These are phyloP conservation scores for Platyscapa corneri DNA, from an alignment of 1,140 invertebrate genomes.

Conservation along the genomic window DNA sequence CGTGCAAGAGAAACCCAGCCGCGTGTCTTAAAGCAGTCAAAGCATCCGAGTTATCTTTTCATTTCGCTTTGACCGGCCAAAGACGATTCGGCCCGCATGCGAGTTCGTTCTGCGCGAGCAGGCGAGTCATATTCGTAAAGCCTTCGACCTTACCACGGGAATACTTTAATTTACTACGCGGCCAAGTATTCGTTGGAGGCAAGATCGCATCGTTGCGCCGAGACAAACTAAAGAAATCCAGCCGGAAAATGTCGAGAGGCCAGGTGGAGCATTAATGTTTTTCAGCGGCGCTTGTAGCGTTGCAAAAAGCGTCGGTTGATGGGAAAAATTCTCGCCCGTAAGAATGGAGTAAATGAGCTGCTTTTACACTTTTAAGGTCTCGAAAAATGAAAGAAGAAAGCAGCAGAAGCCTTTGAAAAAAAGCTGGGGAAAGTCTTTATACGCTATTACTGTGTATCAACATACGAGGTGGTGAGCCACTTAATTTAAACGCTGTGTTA, in stretches of 20 bases:
- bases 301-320: too few relatives aligned
- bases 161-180: too few relatives aligned
- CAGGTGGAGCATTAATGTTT: too few relatives aligned
- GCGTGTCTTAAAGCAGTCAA: slow-evolving; percentile 59
- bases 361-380: slow-evolving; percentile 55
- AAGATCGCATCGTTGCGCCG: too few relatives aligned
- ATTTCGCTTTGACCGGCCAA: slow-evolving; percentile 69
- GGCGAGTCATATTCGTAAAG: not conserved
- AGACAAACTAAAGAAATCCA: too few relatives aligned
- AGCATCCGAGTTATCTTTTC: slow-evolving; percentile 73
- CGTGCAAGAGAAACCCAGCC: slow-evolving; percentile 23
- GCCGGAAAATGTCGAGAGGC: too few relatives aligned
- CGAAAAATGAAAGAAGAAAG: slow-evolving; percentile 35
- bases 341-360: slow-evolving; percentile 5
- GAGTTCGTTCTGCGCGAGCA: slow-evolving; percentile 26
- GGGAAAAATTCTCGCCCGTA: not conserved
- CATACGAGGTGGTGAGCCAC: not conserved
- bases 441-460: not conserved
- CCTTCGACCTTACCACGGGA: too few relatives aligned
- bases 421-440: not conserved
- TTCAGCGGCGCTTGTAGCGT: too few relatives aligned
- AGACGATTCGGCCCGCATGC: slow-evolving; percentile 9
- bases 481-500: slow-evolving; percentile 4
- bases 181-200: too few relatives aligned
- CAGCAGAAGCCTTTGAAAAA: slow-evolving; percentile 54